A percentile compares a stretch with the other conserved stretches of the same genome.
phyloP scores from a whole-genome alignment of 2,888 invertebrate species.

The Achlya flavicornis region DNA sequence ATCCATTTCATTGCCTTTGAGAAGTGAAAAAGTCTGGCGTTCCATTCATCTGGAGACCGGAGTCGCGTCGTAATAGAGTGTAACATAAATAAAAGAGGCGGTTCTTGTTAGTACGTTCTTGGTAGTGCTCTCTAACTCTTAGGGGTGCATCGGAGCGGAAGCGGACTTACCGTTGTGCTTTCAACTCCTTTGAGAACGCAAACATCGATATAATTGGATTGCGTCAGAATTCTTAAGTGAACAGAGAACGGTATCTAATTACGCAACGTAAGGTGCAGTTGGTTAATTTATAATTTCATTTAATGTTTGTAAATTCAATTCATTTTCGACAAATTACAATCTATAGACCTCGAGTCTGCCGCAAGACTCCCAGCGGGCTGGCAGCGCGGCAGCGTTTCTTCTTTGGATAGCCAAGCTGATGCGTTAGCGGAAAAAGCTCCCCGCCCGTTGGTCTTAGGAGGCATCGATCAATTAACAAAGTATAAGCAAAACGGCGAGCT shows the following conservation, averaged over 20 bases:
- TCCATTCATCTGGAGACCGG: conserved; percentile 39
- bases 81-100: conserved; percentile 51
- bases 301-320: neutral
- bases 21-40: conserved; percentile 37
- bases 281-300: neutral
- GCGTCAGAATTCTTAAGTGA: conserved; percentile 57
- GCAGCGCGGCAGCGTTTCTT: no score
- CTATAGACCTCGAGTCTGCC: neutral
- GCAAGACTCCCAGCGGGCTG: no score
- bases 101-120: conserved; percentile 40
- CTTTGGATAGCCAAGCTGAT: no score
- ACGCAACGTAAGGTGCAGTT: neutral
- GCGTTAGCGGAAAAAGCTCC: no score
- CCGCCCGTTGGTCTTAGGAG: no score
- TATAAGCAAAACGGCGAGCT: no score
- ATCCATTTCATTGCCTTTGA: conserved; percentile 55
- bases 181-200: conserved; percentile 65
- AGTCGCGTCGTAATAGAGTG: conserved; percentile 49
- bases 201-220: conserved; percentile 76
- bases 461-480: no score
- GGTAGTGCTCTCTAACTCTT: conserved; percentile 47
- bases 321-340: no score
- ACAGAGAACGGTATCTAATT: conserved; percentile 33
- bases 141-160: conserved; percentile 43
- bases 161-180: conserved; percentile 41